Conservation (phyloP, 2,113 vertebrate species). For the Erythrocebus patas region DNA sequence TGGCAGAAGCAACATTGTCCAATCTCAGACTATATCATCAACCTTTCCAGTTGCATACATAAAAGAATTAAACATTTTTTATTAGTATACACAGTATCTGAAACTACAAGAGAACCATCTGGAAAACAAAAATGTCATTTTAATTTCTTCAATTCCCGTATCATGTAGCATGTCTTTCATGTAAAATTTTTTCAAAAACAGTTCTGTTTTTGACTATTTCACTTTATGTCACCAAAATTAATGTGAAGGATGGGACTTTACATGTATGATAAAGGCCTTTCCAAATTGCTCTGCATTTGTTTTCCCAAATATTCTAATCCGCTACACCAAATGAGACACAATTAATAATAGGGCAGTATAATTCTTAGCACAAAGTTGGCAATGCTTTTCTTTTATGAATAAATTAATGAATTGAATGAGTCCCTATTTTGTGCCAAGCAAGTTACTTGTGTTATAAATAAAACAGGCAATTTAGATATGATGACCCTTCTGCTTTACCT, state of each 20-base stretch:
- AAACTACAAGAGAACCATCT: not conserved
- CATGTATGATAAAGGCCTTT: not conserved
- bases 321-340: not conserved
- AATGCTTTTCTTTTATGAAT: not conserved
- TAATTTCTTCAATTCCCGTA: not conserved
- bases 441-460: not conserved
- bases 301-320: not conserved
- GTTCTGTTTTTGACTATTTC: not conserved
- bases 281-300: not conserved
- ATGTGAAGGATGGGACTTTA: not conserved
- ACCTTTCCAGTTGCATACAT: too few relatives aligned
- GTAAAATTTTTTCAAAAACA: not conserved
- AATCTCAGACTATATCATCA: not conserved
- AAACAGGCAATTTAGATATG: not conserved
- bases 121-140: not conserved
- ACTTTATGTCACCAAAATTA: not conserved
- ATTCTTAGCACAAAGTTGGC: not conserved
- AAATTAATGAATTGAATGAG: not conserved
- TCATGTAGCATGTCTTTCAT: not conserved
- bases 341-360: not conserved
- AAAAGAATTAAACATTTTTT: not conserved
- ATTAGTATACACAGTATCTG: not conserved
- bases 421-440: not conserved
- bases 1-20: not conserved
- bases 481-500: not conserved